Conservation (phyloP, 2,113 vertebrate genomes). For the Limnothrissa miodon region DNA sequence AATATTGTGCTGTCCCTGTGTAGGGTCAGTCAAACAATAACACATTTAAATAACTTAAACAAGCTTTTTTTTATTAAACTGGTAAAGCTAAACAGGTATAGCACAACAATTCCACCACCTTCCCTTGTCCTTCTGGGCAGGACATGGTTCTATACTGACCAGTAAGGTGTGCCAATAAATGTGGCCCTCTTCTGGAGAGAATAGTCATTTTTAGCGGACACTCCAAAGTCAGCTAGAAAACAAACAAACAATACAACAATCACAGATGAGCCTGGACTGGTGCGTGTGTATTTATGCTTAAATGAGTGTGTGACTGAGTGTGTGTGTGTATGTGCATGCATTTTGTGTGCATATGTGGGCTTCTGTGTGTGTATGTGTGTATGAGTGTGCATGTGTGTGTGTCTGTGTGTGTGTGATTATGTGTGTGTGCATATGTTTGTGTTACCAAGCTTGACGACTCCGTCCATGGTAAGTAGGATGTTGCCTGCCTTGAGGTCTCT, state of each 20-base stretch:
- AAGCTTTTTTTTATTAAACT: too few species aligned
- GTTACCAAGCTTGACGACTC: background rate
- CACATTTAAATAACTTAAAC: too few species aligned
- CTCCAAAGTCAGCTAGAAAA: conserved; percentile 68
- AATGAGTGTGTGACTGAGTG: background rate
- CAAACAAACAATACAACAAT: background rate
- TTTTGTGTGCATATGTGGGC: background rate
- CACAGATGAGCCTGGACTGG: too few species aligned
- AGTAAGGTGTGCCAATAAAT: conserved; percentile 72
- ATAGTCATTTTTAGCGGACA: conserved; percentile 68
- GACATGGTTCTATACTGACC: conserved; percentile 60
- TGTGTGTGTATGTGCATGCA: background rate
- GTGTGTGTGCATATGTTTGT: background rate
- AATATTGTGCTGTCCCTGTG: too few species aligned
- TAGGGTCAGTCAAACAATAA: too few species aligned
- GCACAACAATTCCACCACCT: too few species aligned
- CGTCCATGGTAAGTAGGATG: conserved; percentile 48
- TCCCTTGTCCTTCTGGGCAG: too few species aligned
- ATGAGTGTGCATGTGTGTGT: background rate
- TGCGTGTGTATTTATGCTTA: too few species aligned
- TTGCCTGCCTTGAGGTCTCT: conserved; percentile 72
- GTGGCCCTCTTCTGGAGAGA: conserved; percentile 63
- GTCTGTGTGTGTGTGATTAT: background rate
- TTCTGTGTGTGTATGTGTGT: background rate
- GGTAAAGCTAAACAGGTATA: too few species aligned